These are phyloP conservation scores for Pseudococcus longispinus DNA, from an alignment of 2,888 invertebrate species.

Conservation along the genomic window DNA sequence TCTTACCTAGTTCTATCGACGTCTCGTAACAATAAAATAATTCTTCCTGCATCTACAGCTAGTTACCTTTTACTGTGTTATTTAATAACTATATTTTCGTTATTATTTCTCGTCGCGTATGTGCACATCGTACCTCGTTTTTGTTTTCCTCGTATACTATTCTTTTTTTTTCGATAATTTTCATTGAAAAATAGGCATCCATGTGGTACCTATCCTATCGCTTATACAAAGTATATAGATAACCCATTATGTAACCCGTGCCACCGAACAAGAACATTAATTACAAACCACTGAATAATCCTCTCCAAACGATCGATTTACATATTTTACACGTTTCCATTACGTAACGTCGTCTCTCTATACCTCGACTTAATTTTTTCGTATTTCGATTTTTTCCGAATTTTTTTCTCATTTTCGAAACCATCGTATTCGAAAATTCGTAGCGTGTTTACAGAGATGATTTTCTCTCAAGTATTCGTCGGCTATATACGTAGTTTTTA, in stretches of 20 bases:
- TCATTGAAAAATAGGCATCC: too few relatives aligned
- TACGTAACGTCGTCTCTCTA: constrained; percentile 10
- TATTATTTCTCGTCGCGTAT: neutral
- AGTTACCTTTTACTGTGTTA: neutral
- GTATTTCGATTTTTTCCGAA: neutral
- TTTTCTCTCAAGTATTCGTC: neutral
- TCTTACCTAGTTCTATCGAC: neutral
- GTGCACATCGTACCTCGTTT: neutral
- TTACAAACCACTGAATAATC: constrained; percentile 34
- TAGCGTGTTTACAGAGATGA: neutral
- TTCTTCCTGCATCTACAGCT: neutral
- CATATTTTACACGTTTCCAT: constrained; percentile 33
- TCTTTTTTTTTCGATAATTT: neutral
- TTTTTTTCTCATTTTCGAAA: neutral
- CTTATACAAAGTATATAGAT: neutral
- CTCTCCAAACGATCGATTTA: constrained; percentile 20
- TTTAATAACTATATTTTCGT: neutral
- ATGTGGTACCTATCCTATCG: neutral
- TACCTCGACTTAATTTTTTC: neutral
- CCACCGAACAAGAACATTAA: neutral
- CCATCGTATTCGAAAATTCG: neutral
- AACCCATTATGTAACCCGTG: neutral
- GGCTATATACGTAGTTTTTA: neutral
- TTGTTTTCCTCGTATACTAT: neutral
- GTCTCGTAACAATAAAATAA: constrained; percentile 2